Base-by-base conservation (phyloP, 92 coral and sea anemone genomes). In the Epizoanthus stellaris region DNA sequence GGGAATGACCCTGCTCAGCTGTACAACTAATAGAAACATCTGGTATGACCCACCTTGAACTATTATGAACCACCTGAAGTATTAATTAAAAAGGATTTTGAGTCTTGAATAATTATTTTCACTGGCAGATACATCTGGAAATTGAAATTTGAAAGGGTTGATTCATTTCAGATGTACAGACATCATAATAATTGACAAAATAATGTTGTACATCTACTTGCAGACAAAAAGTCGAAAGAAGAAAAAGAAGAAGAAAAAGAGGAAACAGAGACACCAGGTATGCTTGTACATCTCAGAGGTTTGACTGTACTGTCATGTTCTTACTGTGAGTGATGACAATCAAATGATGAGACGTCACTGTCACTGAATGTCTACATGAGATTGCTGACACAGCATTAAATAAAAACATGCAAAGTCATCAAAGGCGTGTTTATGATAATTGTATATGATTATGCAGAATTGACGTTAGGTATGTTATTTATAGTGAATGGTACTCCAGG, bases 221-320 rank as follows among this genome's bases (percentile, higher is more conserved):
- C 62, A 90, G 92, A 80, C 76, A 67, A 88, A 88, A 69, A 74
- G 77, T 61, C 90, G 90, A 84, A 91, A 89, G 79, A 91, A 93
- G 85, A 93, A 90, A 75, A 95, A 90, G 85, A 96, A 87, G 87
- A 96, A 96, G 81, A 96, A 91, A 87, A 95, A 95, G 85, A 95
- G 90, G 86, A 89, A 91, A 86, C 82, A 85, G 58, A 80, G 82
- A 75, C 63, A 21, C 5, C 88, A 85, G 66, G 88, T 68, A 16
- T 13, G 36, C n/a, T 76, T 76, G n/a, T n/a, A 49, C 12, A 67
- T 62, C 12, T 30, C 58, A 17, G 43, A 76, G 36, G 38, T 58
- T 39, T 56, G 49, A 38, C 15, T 70, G 45, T 53, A 10, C 53
- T 65, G 40, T 11, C 21, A 17, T 59, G 5, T 47, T 16, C 16